phyloP scores from a whole-genome alignment of 2,113 vertebrate species.

The Corapipo altera region DNA sequence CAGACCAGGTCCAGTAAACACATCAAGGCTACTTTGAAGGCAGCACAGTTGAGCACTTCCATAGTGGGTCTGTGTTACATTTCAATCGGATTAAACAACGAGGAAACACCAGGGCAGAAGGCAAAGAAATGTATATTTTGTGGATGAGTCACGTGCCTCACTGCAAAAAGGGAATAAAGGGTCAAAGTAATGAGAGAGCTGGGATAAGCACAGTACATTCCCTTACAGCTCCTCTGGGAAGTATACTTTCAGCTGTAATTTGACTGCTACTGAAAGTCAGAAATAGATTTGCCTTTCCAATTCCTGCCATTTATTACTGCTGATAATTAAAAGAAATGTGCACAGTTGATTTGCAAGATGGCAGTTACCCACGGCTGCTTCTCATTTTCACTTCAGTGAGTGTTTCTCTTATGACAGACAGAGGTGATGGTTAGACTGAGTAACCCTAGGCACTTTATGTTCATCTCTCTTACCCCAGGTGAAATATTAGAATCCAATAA shows the following conservation, averaged over 20 bases:
- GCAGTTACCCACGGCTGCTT: neutral
- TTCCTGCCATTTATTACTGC: conserved; percentile 1
- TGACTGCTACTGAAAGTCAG: neutral
- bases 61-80: neutral
- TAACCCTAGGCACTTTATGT: neutral
- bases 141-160: neutral
- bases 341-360: neutral
- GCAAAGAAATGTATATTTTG: neutral
- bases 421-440: neutral
- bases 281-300: conserved; percentile 9
- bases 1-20: neutral
- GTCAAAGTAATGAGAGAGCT: neutral
- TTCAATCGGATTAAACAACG: neutral
- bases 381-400: neutral
- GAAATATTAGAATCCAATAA: neutral
- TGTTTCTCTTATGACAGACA: neutral
- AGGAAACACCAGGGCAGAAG: neutral
- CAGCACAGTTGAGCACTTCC: neutral
- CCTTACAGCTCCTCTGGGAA: neutral
- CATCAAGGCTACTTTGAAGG: accelerated
- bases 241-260: neutral
- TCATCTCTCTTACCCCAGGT: neutral
- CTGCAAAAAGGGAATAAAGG: neutral
- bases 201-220: neutral
- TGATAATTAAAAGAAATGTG: neutral